Evolutionary conservation across 2,113 vertebrate genomes (phyloP).

Genomic region (Ginglymostoma cirratum): DNA sequence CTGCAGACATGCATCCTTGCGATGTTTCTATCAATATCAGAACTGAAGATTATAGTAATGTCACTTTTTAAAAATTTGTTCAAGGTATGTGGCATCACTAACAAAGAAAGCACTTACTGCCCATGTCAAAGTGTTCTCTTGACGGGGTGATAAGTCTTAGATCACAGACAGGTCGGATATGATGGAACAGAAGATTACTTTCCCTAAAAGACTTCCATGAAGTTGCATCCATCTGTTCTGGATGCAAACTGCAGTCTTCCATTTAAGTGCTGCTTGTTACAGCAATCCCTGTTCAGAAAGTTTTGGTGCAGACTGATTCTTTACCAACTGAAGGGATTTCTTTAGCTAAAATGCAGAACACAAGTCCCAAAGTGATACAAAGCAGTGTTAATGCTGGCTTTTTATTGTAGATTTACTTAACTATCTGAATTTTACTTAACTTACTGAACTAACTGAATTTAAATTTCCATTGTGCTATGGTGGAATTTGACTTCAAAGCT

Average conservation of each 20-base stretch:
- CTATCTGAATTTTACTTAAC: too few species aligned
- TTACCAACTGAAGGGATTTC: not conserved
- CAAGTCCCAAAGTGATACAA: not conserved
- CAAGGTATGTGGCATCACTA: not conserved
- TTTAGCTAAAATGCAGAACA: not conserved
- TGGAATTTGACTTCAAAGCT: too few species aligned
- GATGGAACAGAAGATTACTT: not conserved
- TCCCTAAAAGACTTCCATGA: not conserved
- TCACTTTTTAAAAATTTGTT: not conserved
- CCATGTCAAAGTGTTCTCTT: not conserved
- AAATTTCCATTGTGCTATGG: too few species aligned
- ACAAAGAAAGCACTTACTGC: too few species aligned
- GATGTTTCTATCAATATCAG: not conserved
- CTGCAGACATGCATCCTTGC: not conserved
- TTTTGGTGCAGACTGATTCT: not conserved
- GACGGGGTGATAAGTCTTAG: not conserved
- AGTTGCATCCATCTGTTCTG: too few species aligned
- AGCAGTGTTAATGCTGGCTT: too few species aligned
- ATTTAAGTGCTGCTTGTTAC: not conserved
- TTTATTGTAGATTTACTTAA: too few species aligned
- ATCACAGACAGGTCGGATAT: not conserved
- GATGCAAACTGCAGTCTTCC: not conserved
- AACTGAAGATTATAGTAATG: not conserved
- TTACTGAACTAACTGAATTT: too few species aligned
- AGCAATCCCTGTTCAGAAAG: not conserved